phyloP scores from a whole-genome alignment of 2,888 invertebrate genomes.

The Psylliodes chrysocephalus region DNA sequence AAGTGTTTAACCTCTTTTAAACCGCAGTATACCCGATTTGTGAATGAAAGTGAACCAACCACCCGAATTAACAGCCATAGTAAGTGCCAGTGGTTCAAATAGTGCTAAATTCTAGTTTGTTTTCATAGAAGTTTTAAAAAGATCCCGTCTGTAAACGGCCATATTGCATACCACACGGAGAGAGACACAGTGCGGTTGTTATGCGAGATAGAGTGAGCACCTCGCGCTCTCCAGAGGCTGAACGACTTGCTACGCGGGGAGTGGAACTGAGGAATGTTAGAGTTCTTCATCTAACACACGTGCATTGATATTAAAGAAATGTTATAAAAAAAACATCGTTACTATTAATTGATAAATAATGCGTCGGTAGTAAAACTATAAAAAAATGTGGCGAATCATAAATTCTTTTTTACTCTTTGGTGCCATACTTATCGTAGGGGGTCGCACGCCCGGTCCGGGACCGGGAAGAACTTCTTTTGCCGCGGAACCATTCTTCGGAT shows the following conservation, averaged over 20 bases:
- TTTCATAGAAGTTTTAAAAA: conserved; percentile 54
- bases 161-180: conserved; percentile 66
- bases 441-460: conserved; percentile 60
- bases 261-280: conserved; percentile 64
- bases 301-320: conserved; percentile 59
- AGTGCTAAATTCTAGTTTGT: conserved; percentile 50
- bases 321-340: conserved; percentile 41
- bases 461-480: conserved; percentile 58
- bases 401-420: conserved; percentile 53
- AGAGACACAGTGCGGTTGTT: conserved; percentile 51
- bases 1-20: conserved; percentile 12
- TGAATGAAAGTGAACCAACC: conserved; percentile 6
- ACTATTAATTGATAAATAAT: conserved; percentile 24
- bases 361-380: conserved; percentile 34
- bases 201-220: conserved; percentile 53
- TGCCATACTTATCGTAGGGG: conserved; percentile 55
- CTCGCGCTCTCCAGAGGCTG: conserved; percentile 61
- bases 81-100: conserved; percentile 20
- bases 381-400: conserved; percentile 51
- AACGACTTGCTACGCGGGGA: conserved; percentile 62
- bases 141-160: conserved; percentile 61
- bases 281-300: conserved; percentile 62
- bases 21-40: not conserved
- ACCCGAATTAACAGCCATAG: conserved; percentile 7
- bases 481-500: conserved; percentile 55